phyloP scores from a whole-genome alignment of 1,140 invertebrate genomes.

The Vanessa atalanta region DNA sequence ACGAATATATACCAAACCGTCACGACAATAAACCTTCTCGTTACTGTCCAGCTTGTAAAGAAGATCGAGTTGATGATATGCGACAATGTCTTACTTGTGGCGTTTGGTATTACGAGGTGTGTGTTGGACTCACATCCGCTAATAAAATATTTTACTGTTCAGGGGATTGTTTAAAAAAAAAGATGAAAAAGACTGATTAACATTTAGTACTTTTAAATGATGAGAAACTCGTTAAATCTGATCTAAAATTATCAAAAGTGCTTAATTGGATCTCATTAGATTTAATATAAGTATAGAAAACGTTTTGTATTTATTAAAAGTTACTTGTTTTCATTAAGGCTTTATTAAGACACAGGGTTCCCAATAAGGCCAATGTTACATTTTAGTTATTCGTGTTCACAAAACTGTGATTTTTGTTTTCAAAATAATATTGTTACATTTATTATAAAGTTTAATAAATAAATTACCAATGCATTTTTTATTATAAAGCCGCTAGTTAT shows the following conservation, averaged over 20 bases:
- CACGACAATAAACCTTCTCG: slow-evolving; percentile 34
- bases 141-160: slow-evolving; percentile 44
- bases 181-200: slow-evolving; percentile 37
- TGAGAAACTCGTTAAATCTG: slow-evolving; percentile 29
- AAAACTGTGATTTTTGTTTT: slow-evolving; percentile 43
- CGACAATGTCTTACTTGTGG: slow-evolving; percentile 42
- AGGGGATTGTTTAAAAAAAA: slow-evolving; percentile 40
- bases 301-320: slow-evolving; percentile 35
- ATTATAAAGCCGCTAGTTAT: slow-evolving; percentile 10
- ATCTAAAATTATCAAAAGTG: slow-evolving; percentile 31
- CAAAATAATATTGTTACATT: slow-evolving; percentile 41
- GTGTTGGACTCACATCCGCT: slow-evolving; percentile 39
- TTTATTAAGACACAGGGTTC: slow-evolving; percentile 42
- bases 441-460: slow-evolving; percentile 43
- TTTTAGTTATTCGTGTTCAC: slow-evolving; percentile 44
- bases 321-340: slow-evolving; percentile 41
- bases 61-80: slow-evolving; percentile 42
- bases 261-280: slow-evolving; percentile 35
- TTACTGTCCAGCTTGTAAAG: slow-evolving; percentile 40
- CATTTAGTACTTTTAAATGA: slow-evolving; percentile 33
- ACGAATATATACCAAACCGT: no score
- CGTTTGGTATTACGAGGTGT: slow-evolving; percentile 39
- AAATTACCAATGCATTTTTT: slow-evolving; percentile 20
- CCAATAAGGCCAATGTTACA: slow-evolving; percentile 38
- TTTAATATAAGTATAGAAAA: slow-evolving; percentile 26